These are phyloP conservation scores for Oreochromis niloticus DNA, from an alignment of 2,113 vertebrate species.

Conservation along the genomic window DNA sequence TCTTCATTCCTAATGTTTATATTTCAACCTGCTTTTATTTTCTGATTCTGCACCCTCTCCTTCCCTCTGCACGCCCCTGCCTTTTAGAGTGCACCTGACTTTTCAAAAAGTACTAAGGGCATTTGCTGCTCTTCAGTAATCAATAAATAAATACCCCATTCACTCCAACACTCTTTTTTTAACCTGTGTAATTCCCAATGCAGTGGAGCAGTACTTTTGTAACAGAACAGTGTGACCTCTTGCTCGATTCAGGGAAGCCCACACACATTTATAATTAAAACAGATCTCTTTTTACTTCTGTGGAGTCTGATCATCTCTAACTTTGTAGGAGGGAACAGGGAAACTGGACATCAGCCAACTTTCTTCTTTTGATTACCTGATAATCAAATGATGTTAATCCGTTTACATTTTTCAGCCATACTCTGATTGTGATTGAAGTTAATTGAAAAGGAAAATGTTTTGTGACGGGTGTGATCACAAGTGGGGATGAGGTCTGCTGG, in stretches of 20 bases:
- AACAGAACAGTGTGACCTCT: constrained; percentile 6
- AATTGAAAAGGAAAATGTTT: not conserved
- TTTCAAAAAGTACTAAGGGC: not conserved
- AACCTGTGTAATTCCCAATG: not conserved
- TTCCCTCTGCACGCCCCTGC: not conserved
- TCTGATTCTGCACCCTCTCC: not conserved
- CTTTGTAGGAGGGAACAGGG: not conserved
- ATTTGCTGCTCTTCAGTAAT: constrained; percentile 14
- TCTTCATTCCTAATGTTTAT: not conserved
- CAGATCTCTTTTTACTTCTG: constrained; percentile 10
- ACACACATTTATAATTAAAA: constrained; percentile 27
- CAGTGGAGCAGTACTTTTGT: not conserved
- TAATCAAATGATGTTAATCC: not conserved
- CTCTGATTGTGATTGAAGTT: not conserved
- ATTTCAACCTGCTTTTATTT: not conserved
- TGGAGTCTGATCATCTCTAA: not conserved
- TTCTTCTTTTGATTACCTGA: not conserved
- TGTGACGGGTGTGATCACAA: not conserved
- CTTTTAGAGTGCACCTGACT: not conserved
- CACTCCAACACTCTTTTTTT: constrained; percentile 7
- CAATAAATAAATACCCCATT: constrained; percentile 44
- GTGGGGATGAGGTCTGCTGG: not conserved
- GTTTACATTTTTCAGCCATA: not conserved
- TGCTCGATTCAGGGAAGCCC: not conserved
- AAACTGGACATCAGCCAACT: not conserved